phyloP scores from a whole-genome alignment of 2,888 invertebrate species.

The Smittia sp. region DNA sequence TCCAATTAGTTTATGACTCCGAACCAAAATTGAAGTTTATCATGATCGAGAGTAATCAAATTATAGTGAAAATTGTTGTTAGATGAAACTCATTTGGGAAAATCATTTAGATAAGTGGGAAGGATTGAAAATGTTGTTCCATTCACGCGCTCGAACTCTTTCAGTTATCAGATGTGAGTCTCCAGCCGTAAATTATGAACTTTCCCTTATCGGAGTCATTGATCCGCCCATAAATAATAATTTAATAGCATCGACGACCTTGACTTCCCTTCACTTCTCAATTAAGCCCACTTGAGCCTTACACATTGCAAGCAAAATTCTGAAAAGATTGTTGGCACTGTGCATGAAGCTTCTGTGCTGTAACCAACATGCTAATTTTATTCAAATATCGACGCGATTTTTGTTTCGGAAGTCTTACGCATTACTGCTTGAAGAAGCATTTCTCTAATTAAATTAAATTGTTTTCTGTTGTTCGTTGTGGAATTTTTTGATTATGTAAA shows the following conservation, averaged over 20 bases:
- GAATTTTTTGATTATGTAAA: slow-evolving; percentile 7
- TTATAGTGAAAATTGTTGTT: slow-evolving; percentile 5
- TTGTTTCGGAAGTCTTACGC: not conserved
- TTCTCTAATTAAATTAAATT: not conserved
- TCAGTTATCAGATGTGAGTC: too few species aligned
- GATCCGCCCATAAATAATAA: slow-evolving; percentile 2
- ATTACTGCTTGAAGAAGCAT: not conserved
- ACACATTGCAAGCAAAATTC: not conserved
- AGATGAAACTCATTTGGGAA: not conserved
- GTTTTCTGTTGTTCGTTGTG: not conserved
- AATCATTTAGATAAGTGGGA: too few species aligned
- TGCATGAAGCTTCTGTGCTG: not conserved
- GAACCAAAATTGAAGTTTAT: not conserved
- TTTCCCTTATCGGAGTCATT: not conserved
- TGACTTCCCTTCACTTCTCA: not conserved
- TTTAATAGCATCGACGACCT: not conserved
- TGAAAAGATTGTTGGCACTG: not conserved
- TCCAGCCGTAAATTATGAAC: too few species aligned
- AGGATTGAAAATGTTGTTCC: too few species aligned
- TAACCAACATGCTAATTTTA: not conserved
- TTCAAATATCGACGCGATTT: not conserved
- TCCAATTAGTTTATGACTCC: not conserved
- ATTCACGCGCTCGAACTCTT: too few species aligned
- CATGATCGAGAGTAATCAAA: not conserved
- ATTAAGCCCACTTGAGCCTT: not conserved